Conservation (phyloP, 2,797 vertebrate species). For the Channallabes apus region DNA sequence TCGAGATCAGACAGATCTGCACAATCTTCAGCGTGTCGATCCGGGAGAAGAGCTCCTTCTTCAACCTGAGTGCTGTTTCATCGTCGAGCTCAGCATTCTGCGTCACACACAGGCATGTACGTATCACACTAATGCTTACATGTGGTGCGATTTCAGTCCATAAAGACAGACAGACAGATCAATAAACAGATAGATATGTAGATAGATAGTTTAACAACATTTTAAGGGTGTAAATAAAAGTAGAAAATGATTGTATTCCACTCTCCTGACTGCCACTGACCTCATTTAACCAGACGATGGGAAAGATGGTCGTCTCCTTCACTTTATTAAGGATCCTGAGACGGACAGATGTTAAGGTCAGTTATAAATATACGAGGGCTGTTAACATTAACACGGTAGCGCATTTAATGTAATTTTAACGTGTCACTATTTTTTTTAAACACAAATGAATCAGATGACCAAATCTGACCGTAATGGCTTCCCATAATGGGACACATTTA, state of each 20-base stretch:
- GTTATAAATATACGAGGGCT: not conserved
- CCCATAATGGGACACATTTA: no score
- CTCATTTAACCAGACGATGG: slow-evolving; percentile 93
- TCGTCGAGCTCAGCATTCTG: slow-evolving; percentile 85
- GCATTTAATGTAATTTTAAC: no score
- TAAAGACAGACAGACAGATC: no score
- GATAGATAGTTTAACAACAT: not conserved
- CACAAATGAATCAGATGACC: no score
- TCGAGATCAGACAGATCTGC: slow-evolving; percentile 71
- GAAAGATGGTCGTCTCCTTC: slow-evolving; percentile 77
- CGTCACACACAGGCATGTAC: slow-evolving; percentile 30
- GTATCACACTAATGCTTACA: not conserved
- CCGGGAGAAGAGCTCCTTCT: slow-evolving; percentile 70
- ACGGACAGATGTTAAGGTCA: slow-evolving; percentile 9
- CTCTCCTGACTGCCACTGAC: slow-evolving; percentile 69
- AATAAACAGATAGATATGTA: not conserved
- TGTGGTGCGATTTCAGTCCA: not conserved
- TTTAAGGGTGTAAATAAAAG: not conserved
- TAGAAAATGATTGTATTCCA: not conserved
- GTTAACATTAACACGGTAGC: no score
- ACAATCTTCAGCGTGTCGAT: slow-evolving; percentile 71
- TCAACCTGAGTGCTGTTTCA: slow-evolving; percentile 81
- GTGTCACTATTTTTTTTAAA: no score
- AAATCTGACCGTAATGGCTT: no score
- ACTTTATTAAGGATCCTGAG: slow-evolving; percentile 80